Evolutionary conservation across 2,888 invertebrate species (phyloP).

Genomic region (Lepas anatifera): DNA sequence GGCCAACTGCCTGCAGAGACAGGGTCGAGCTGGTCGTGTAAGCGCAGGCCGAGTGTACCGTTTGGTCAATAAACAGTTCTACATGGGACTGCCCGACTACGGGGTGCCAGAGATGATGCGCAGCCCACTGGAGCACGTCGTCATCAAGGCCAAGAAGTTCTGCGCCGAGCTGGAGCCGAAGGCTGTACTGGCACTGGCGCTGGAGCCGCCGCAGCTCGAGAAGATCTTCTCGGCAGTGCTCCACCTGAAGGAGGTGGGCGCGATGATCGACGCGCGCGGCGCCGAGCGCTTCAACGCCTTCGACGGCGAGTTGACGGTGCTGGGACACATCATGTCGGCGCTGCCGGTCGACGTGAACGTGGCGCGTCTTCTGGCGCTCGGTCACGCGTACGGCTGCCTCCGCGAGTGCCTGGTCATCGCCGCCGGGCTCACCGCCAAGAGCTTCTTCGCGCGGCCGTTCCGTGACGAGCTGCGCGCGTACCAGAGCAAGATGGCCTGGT

Average conservation of each 20-base stretch:
- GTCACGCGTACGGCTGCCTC: conserved; percentile 70
- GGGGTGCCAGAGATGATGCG: conserved; percentile 60
- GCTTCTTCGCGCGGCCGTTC: conserved; percentile 62
- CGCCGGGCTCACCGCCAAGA: conserved; percentile 67
- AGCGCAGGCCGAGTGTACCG: conserved; percentile 71
- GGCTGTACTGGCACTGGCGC: conserved; percentile 64
- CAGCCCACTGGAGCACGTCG: conserved; percentile 64
- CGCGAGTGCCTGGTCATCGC: conserved; percentile 78
- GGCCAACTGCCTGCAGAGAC: conserved; percentile 75
- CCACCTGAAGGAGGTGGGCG: conserved; percentile 60
- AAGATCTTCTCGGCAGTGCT: conserved; percentile 70
- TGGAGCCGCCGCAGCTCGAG: conserved; percentile 72
- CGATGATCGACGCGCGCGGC: background rate
- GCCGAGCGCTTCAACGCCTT: conserved; percentile 22
- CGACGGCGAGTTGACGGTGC: conserved; percentile 77
- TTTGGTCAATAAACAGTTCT: conserved; percentile 54
- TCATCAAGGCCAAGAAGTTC: conserved; percentile 67
- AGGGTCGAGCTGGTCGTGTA: conserved; percentile 82
- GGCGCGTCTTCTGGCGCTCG: conserved; percentile 71
- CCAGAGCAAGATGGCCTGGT: conserved; percentile 64
- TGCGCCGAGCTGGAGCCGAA: conserved; percentile 62
- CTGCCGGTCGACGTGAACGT: conserved; percentile 72
- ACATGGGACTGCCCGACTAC: conserved; percentile 30
- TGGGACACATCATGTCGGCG: conserved; percentile 68
- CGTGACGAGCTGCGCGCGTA: conserved; percentile 54